phyloP scores from a whole-genome alignment of 2,888 invertebrate genomes.

The Pseudanteris insignis region DNA sequence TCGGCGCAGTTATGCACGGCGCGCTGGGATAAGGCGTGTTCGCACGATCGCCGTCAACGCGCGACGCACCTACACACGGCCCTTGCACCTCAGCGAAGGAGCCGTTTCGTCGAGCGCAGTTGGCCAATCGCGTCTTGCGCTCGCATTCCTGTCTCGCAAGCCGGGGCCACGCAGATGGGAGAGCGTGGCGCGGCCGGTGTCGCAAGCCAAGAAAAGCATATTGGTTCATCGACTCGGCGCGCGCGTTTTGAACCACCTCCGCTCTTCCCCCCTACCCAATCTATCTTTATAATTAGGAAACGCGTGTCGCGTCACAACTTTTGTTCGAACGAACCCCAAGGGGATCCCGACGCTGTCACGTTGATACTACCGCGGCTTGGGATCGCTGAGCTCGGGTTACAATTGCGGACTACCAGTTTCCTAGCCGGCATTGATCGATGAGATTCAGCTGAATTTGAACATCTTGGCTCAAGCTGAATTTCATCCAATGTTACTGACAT shows the following conservation, averaged over 20 bases:
- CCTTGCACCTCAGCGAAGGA: conserved; percentile 46
- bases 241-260: too few relatives aligned
- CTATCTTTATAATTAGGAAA: conserved; percentile 62
- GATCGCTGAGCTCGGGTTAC: too few relatives aligned
- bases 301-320: conserved; percentile 46
- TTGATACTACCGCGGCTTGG: too few relatives aligned
- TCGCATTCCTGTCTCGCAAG: conserved; percentile 57
- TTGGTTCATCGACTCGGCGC: conserved; percentile 64
- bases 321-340: conserved; percentile 43
- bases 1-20: too few relatives aligned
- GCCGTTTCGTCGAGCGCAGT: conserved; percentile 46
- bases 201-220: conserved; percentile 62
- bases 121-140: conserved; percentile 60
- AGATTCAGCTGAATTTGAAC: too few relatives aligned
- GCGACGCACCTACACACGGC: conserved; percentile 46
- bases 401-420: too few relatives aligned
- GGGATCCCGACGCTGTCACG: too few relatives aligned
- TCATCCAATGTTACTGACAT: too few relatives aligned
- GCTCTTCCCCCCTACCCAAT: conserved; percentile 44
- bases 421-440: too few relatives aligned
- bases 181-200: conserved; percentile 42
- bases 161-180: conserved; percentile 8
- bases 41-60: conserved; percentile 41
- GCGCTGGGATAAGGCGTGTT: conserved; percentile 44
- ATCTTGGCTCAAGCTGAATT: too few relatives aligned